Evolutionary conservation across 2,797 vertebrate species (phyloP).

Genomic region (Pangasius sanitwongsei): DNA sequence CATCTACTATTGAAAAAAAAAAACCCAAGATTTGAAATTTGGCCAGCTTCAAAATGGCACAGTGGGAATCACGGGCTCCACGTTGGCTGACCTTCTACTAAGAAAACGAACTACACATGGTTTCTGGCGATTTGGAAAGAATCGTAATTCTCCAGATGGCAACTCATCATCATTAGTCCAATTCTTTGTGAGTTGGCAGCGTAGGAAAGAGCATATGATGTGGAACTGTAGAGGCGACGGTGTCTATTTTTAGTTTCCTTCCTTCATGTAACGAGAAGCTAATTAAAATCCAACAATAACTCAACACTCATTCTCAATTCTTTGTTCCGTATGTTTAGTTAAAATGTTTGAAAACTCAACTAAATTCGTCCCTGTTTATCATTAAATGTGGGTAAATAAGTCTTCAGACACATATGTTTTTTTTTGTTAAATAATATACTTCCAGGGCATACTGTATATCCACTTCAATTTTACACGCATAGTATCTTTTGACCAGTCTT

Average conservation of each 20-base stretch:
- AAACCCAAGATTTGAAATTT: neutral
- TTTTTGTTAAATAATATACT: neutral
- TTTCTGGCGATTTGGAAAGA: neutral
- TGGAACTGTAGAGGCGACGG: neutral
- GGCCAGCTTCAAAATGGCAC: neutral
- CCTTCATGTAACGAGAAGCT: neutral
- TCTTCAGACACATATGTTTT: too few relatives aligned
- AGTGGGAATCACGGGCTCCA: neutral
- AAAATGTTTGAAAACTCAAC: neutral
- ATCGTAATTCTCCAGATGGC: neutral
- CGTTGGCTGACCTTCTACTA: neutral
- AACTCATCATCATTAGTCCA: neutral
- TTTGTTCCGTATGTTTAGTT: neutral
- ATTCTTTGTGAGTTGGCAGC: neutral
- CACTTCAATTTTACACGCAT: neutral
- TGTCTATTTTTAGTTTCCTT: conserved; percentile 23
- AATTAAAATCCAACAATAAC: conserved; percentile 25
- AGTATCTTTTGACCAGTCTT: too few relatives aligned
- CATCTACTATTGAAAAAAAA: neutral
- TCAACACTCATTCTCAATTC: too few relatives aligned
- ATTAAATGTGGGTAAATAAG: neutral
- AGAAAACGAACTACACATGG: neutral
- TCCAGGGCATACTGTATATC: neutral
- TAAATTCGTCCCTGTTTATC: neutral
- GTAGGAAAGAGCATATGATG: conserved; percentile 19